A percentile compares a stretch with the other conserved stretches of the same genome.
Evolutionary conservation across 2,797 vertebrate species (phyloP).

Genomic region (Helostoma temminkii): DNA sequence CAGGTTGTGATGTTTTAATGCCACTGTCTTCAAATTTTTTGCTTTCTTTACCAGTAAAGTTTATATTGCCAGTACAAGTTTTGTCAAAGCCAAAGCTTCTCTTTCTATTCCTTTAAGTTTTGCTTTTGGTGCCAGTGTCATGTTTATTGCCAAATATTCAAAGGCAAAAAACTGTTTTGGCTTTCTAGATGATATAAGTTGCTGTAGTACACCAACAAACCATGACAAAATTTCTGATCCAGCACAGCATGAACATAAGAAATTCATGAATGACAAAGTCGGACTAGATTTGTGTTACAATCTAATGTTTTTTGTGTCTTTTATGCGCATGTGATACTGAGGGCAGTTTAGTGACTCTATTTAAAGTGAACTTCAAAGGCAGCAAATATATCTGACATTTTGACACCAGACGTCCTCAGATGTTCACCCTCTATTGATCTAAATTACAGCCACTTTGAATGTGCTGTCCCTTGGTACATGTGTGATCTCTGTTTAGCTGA

Average conservation of each 20-base stretch:
- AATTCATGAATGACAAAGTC: neutral
- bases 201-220: too few relatives aligned
- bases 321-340: neutral
- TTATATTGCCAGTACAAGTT: neutral
- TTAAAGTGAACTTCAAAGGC: conserved; percentile 2
- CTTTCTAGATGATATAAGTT: too few relatives aligned
- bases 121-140: neutral
- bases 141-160: neutral
- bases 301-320: conserved; percentile 1
- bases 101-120: neutral
- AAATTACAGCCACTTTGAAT: conserved; percentile 26
- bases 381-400: conserved; percentile 26
- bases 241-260: neutral
- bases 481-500: conserved; percentile 42
- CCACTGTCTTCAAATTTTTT: neutral
- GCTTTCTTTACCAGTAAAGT: neutral
- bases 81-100: neutral
- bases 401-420: conserved; percentile 16
- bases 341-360: conserved; percentile 1
- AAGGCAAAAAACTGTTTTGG: neutral
- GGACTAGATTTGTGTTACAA: neutral
- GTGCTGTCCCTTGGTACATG: conserved; percentile 10
- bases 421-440: conserved; percentile 20
- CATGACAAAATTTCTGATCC: neutral
- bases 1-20: neutral